Evolutionary conservation across 2,797 vertebrate genomes (phyloP), one percentile per base, ranked within the genome.

Genomic region (Hemitrygon akajei): DNA sequence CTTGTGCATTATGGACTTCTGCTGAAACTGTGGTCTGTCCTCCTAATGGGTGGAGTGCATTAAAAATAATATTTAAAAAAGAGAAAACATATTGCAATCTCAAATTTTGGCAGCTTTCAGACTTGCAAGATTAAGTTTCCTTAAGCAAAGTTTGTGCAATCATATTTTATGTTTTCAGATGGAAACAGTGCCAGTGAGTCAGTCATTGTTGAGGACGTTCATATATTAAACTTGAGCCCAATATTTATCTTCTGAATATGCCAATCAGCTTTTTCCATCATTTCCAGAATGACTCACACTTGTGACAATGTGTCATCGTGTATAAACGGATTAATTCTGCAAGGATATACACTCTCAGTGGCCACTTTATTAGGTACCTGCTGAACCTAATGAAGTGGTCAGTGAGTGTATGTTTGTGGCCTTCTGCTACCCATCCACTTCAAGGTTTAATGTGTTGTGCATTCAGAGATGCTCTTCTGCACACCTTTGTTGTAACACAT

Each of bases 241-340:
- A 37, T 89, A 69, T 89, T 37, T 89, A 37, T 89, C 86, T 80
- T 89, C 63, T 89, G 66, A 69, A 22, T 69, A n/a, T 89, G 63
- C 86, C 60, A 89, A 69, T 63, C 9, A 22, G 63, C 60, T 69
- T 69, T 73, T 69, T 34, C 34, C 16, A 89, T 69, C 4, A n/a
- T 89, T 63, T 89, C n/a, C 60, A 89, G 63, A 20, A 89, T 89
- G 86, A 89, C 69, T 69, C 86, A 89, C 63, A 22, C n/a, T 89
- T 89, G 86, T 22, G 60, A n/a, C 86, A 37, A 34, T 37, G 63
- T 18, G 66, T 69, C 18, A 89, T 22, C 20, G 11, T 37, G 60
- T 60, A 89, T 69, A 69, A n/a, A 66, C 69, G 37, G 86, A 69
- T 89, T 89, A 89, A 69, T 69, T 89, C 86, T 69, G 86, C 18